phyloP scores from a whole-genome alignment of 2,888 invertebrate species.

The Tachina lurida region DNA sequence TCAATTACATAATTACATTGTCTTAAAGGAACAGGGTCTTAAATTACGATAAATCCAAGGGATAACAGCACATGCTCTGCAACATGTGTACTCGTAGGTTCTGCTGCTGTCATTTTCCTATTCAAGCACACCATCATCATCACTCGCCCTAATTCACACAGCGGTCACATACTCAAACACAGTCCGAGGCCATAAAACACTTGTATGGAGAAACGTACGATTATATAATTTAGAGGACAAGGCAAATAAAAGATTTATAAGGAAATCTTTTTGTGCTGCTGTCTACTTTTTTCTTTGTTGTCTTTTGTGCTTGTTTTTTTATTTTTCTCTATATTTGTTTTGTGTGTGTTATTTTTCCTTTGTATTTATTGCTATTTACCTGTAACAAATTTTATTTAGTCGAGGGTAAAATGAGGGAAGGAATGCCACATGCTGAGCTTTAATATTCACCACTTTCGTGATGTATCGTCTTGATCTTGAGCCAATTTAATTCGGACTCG shows the following conservation, averaged over 20 bases:
- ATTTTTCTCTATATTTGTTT: conserved; percentile 21
- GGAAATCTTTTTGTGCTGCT: conserved; percentile 49
- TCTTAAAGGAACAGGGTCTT: conserved; percentile 59
- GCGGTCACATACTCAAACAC: not conserved
- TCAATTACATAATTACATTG: conserved; percentile 68
- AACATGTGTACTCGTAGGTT: conserved; percentile 5
- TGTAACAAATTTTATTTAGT: conserved; percentile 22
- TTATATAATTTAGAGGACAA: conserved; percentile 50
- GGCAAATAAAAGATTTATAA: conserved; percentile 51
- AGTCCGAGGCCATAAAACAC: conserved; percentile 19
- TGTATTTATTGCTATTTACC: conserved; percentile 36
- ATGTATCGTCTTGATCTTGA: too few relatives aligned
- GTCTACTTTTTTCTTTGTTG: conserved; percentile 24
- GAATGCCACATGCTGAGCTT: not conserved
- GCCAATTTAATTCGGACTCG: too few relatives aligned
- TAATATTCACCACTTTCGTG: too few relatives aligned
- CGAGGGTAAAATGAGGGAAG: conserved; percentile 14
- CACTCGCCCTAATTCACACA: not conserved
- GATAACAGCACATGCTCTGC: conserved; percentile 32
- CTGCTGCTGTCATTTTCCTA: conserved; percentile 53
- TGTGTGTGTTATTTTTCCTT: not conserved
- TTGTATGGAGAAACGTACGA: conserved; percentile 21
- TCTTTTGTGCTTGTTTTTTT: conserved; percentile 4
- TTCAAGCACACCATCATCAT: not conserved
- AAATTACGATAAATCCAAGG: conserved; percentile 47